Conservation (phyloP, 2,888 invertebrate species). For the Proisotoma minuta region DNA sequence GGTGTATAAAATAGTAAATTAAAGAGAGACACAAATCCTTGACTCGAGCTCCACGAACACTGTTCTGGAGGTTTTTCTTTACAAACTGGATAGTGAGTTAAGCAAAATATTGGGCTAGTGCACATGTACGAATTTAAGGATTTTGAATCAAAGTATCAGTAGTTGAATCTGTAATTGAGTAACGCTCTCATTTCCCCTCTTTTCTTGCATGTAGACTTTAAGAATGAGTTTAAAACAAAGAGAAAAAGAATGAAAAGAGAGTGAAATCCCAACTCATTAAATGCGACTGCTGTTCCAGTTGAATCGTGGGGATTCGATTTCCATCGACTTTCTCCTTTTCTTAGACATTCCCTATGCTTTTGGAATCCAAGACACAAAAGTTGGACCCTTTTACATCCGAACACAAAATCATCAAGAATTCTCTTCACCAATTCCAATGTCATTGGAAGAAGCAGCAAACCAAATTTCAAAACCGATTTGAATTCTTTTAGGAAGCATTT, state of each 20-base stretch:
- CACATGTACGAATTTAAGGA: too few relatives aligned
- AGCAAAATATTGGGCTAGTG: too few relatives aligned
- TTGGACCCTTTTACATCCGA: too few relatives aligned
- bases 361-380: too few relatives aligned
- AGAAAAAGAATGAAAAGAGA: constrained; percentile 14
- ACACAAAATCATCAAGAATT: too few relatives aligned
- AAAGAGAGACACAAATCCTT: too few relatives aligned
- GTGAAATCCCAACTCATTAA: constrained; percentile 19
- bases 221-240: not conserved
- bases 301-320: constrained; percentile 13
- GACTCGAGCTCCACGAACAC: too few relatives aligned
- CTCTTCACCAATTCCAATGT: too few relatives aligned
- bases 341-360: not conserved
- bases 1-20: too few relatives aligned
- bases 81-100: too few relatives aligned
- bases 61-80: too few relatives aligned
- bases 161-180: not conserved
- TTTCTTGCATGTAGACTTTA: not conserved
- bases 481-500: not conserved
- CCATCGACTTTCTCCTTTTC: constrained; percentile 15
- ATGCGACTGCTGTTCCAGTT: constrained; percentile 16
- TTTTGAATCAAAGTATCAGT: not conserved
- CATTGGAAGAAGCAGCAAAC: too few relatives aligned
- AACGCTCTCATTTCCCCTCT: not conserved
- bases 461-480: not conserved